Base-by-base conservation (phyloP, 2,888 invertebrate genomes). In the Zaprionus obscuricornis region DNA sequence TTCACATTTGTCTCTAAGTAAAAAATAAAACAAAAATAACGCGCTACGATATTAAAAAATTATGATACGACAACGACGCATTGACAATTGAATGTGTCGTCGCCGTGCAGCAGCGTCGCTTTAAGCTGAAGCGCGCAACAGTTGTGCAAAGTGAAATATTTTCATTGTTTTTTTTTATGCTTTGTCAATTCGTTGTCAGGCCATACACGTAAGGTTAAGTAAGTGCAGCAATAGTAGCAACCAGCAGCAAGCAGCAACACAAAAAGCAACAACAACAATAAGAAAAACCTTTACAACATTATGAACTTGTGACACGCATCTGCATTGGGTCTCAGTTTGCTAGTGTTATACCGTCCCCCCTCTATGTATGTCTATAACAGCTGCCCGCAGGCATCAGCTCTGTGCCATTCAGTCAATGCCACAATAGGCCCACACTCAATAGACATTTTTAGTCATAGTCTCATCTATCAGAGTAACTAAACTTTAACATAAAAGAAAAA, bases 71-170 rank as follows among this genome's bases (percentile, higher is more conserved):
- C 59, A 33, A 39, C 31, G 18, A 18, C 8, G 13, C n/a, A 14
- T 11, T 42, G 51, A 33, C 78, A 74, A 69, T 77, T 74, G 78
- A 68, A 66, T 73, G 50, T 51, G 63, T 67, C 66, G 64, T 49
- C 40, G 47, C 24, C n/a, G 17, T 34, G 34, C 2, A n/a, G 29
- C 37, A 24, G 5, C 24, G 24, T 24, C 24, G 24, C 24, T 24
- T 4, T 8, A 4, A 24, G 4, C 24, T 22, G 20, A 24, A 40
- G 31, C 39, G 37, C 29, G 29, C 37, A 45, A 34, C 20, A 31
- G 37, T 60, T 69, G 64, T 64, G 65, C 39, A 66, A 62, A 62
- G 54, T 47, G 27, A 66, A 60, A 66, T 55, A 63, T 40, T 46
- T 62, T 52, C 39, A 46, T 74, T 54, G 36, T 46, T 52, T 49